A percentile compares a stretch with the other conserved stretches of the same genome.
phyloP scores from a whole-genome alignment of 2,113 vertebrate genomes.

The Anarrhichthys ocellatus region DNA sequence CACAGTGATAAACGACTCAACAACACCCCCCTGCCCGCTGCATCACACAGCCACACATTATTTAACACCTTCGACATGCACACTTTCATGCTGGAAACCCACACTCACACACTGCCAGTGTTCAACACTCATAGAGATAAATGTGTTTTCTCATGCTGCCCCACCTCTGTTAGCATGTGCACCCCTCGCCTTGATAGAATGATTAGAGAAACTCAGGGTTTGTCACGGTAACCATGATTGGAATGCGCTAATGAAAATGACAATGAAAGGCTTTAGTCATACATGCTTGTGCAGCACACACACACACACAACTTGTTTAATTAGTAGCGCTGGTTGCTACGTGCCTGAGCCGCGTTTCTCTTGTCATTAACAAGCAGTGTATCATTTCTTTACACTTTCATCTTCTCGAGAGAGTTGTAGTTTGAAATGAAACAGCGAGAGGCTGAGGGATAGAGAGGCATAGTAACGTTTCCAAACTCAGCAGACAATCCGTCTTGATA shows the following conservation, averaged over 20 bases:
- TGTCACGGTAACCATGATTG: constrained; percentile 82
- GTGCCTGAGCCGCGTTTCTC: constrained; percentile 58
- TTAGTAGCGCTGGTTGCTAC: constrained; percentile 54
- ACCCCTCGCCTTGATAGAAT: constrained; percentile 80
- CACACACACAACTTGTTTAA: constrained; percentile 65
- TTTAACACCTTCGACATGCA: constrained; percentile 59
- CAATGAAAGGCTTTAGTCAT: constrained; percentile 69
- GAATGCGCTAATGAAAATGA: constrained; percentile 80
- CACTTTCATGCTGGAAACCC: constrained; percentile 40
- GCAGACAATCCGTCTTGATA: background rate
- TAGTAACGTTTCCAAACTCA: background rate
- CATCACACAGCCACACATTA: constrained; percentile 64
- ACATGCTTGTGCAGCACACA: constrained; percentile 40
- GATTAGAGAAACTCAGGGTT: constrained; percentile 82
- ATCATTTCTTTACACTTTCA: constrained; percentile 64
- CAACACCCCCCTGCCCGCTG: constrained; percentile 42
- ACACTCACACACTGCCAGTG: constrained; percentile 21
- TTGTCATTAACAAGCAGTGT: constrained; percentile 59
- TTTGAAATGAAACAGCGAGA: constrained; percentile 11
- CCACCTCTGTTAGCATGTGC: constrained; percentile 78
- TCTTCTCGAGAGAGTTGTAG: constrained; percentile 34
- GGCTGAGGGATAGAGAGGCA: constrained; percentile 3
- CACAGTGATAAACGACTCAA: constrained; percentile 80
- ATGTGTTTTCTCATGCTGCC: constrained; percentile 78
- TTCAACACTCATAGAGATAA: constrained; percentile 62